Percentiles rank a stretch among this genome's conserved stretches.
phyloP scores from a whole-genome alignment of 2,113 vertebrate genomes.

The Synodontis membranacea region DNA sequence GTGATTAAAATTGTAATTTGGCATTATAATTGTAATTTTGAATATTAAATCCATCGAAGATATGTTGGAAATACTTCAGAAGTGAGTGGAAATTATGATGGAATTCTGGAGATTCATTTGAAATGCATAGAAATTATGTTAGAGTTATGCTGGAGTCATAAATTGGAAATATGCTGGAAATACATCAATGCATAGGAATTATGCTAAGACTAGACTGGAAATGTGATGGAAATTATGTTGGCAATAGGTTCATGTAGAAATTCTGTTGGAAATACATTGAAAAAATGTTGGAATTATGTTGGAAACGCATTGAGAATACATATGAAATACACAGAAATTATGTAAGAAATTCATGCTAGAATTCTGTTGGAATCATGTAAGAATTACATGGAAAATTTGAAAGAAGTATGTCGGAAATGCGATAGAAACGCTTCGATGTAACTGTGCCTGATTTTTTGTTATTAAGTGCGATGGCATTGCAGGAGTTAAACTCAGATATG shows the following conservation, averaged over 20 bases:
- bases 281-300: not conserved
- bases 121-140: not conserved
- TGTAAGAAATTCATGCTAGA: not conserved
- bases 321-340: no score
- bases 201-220: no score
- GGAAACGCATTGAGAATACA: not conserved
- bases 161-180: not conserved
- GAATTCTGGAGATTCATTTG: no score
- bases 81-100: not conserved
- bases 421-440: not conserved
- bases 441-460: not conserved
- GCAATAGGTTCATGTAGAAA: not conserved
- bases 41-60: no score
- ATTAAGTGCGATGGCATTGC: not conserved
- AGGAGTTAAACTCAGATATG: slow-evolving; percentile 18
- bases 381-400: no score
- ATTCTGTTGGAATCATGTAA: not conserved
- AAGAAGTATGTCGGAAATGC: no score
- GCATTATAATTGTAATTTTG: not conserved
- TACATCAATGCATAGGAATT: not conserved
- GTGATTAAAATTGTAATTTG: no score
- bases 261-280: not conserved
- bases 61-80: no score
- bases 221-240: not conserved
- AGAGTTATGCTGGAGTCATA: not conserved